A percentile compares a stretch with the other conserved stretches of the same genome.
Conservation (phyloP, 2,888 invertebrate species). For the Operophtera brumata region DNA sequence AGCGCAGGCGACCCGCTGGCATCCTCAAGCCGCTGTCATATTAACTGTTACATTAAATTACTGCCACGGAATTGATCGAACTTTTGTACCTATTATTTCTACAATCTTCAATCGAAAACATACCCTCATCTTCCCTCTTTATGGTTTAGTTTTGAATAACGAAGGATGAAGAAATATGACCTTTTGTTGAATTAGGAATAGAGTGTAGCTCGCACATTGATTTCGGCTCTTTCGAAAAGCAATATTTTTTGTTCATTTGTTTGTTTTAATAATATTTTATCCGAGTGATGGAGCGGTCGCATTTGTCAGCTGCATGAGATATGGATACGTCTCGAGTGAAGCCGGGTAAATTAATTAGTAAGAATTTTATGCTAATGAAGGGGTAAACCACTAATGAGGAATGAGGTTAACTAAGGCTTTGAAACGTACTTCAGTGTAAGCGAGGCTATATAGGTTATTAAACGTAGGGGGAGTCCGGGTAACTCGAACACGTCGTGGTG, state of each 20-base stretch:
- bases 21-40: conserved; percentile 79
- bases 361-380: conserved; percentile 69
- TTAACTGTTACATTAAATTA: conserved; percentile 81
- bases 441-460: too few relatives aligned
- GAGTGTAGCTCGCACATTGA: conserved; percentile 75
- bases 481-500: too few relatives aligned
- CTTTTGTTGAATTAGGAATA: conserved; percentile 36
- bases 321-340: conserved; percentile 62
- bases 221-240: conserved; percentile 78
- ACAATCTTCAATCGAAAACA: conserved; percentile 35
- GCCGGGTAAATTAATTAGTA: conserved; percentile 72
- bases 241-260: conserved; percentile 78
- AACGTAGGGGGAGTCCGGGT: too few relatives aligned
- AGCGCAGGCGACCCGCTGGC: conserved; percentile 77
- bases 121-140: conserved; percentile 16
- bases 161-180: conserved; percentile 28
- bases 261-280: conserved; percentile 81
- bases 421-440: not conserved
- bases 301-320: conserved; percentile 77
- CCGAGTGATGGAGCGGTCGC: conserved; percentile 77
- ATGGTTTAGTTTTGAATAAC: conserved; percentile 32
- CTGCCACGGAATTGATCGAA: conserved; percentile 69
- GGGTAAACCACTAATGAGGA: conserved; percentile 55
- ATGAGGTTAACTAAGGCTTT: conserved; percentile 20
- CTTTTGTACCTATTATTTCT: conserved; percentile 64